Evolutionary conservation across 2,113 vertebrate genomes (phyloP), one percentile per base, ranked within the genome.

Genomic region (Octodon degus): DNA sequence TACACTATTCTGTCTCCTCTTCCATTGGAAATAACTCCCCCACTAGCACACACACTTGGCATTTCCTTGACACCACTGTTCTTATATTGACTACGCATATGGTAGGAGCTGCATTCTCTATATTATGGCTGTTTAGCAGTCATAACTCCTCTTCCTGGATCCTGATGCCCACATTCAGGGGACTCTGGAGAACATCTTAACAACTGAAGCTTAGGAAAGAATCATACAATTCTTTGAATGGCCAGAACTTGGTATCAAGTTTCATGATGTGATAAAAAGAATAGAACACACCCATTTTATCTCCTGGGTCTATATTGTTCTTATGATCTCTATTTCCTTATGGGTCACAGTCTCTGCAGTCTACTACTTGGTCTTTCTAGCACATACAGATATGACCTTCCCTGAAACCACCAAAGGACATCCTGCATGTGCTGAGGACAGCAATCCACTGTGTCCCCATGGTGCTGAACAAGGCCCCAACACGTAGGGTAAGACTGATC

Each of bases 141-240:
- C 93, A 98, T 97, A 91, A 95, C 97, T 25, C 98, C 96, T 96
- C 37, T 98, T 97, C 76, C 98, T 98, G 58, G 98, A 98, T 89
- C 90, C 99, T 94, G 99, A 99, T 96, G 97, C 97, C 84, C 98
- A 94, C 37, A 98, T 99, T 93, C 98, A 99, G 97, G 98, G 99
- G 81, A 98, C 98, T 94, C 97, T 99, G 95, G 99, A 99, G 93
- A 99, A 99, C 70, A 99, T 98, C 96, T 98, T 99, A 97, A 99
- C 99, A 62, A 98, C 98, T 3, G 99, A 99, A 98, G 99, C 99
- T 83, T 99, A 99, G 47, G 99, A 99, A 97, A 98, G 99, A 95
- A 98, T 99, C 97, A 99, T 99, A 96, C 98, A 98, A 40, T 99
- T 99, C 25, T 97, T 99, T 93, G 99, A 99, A 95, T 99, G 99